phyloP scores from a whole-genome alignment of 2,113 vertebrate genomes.

The Salvelinus sp. region DNA sequence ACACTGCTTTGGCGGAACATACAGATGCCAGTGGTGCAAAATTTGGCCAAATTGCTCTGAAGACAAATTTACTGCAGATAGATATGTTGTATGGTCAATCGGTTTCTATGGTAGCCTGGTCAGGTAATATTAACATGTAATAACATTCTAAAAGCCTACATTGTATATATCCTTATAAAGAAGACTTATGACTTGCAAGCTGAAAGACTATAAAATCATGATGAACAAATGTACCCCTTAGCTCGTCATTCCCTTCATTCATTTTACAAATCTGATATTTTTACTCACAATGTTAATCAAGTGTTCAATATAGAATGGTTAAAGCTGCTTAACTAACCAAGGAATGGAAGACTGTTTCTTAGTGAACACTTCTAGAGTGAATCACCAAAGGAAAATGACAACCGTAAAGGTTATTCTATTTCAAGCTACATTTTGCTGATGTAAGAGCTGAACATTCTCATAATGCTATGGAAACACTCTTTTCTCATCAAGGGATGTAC shows the following conservation, averaged over 20 bases:
- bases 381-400: neutral
- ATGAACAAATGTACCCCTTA: neutral
- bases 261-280: neutral
- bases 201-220: neutral
- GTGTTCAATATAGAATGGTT: neutral
- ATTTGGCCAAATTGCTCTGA: too few species aligned
- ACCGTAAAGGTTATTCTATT: conserved; percentile 5
- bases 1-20: neutral
- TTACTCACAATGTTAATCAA: too few species aligned
- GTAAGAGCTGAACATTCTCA: neutral
- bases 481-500: neutral
- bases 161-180: too few species aligned
- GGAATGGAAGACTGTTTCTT: neutral
- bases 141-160: too few species aligned
- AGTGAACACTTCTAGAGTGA: neutral
- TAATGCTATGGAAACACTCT: too few species aligned
- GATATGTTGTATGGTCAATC: too few species aligned
- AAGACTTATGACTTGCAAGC: too few species aligned
- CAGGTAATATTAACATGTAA: too few species aligned
- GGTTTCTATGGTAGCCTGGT: too few species aligned
- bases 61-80: too few species aligned
- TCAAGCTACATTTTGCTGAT: conserved; percentile 11
- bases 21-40: too few species aligned
- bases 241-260: neutral
- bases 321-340: neutral